Evolutionary conservation across 2,113 vertebrate species (phyloP).

Genomic region (Plecotus auritus): DNA sequence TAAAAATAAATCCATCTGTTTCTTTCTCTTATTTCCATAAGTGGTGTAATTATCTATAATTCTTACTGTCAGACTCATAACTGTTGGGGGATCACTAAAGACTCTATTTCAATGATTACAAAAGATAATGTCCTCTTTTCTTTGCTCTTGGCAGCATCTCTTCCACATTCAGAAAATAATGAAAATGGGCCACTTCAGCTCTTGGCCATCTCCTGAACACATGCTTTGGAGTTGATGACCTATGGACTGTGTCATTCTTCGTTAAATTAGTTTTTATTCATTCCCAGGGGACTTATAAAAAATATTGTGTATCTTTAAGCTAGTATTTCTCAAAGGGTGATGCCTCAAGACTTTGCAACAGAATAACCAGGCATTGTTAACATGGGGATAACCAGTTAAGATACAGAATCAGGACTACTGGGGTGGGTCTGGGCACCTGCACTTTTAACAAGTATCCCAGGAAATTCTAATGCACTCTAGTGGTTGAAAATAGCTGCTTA

Average conservation of each 20-base stretch:
- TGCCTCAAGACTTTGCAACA: neutral
- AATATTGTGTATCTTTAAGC: neutral
- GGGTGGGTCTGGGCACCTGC: neutral
- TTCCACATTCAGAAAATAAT: conserved; percentile 59
- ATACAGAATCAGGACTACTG: neutral
- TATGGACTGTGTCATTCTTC: conserved; percentile 45
- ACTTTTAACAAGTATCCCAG: neutral
- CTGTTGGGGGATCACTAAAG: conserved; percentile 39
- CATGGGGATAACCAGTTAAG: neutral
- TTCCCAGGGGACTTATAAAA: conserved; percentile 45
- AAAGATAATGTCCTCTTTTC: conserved; percentile 39
- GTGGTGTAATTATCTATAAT: conserved; percentile 54
- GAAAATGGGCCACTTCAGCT: conserved; percentile 40
- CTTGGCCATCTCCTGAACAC: conserved; percentile 40
- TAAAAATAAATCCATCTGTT: conserved; percentile 61
- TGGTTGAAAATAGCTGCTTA: neutral
- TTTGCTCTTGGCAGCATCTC: conserved; percentile 60
- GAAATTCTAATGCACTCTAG: neutral
- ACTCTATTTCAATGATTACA: conserved; percentile 52
- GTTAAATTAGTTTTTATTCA: conserved; percentile 19
- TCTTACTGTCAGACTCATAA: conserved; percentile 44
- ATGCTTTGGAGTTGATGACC: conserved; percentile 43
- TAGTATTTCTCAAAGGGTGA: neutral
- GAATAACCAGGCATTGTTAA: neutral
- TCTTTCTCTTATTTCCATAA: conserved; percentile 52